These are phyloP conservation scores for Albula glossodonta DNA, from an alignment of 2,113 vertebrate genomes.

Conservation along the genomic window DNA sequence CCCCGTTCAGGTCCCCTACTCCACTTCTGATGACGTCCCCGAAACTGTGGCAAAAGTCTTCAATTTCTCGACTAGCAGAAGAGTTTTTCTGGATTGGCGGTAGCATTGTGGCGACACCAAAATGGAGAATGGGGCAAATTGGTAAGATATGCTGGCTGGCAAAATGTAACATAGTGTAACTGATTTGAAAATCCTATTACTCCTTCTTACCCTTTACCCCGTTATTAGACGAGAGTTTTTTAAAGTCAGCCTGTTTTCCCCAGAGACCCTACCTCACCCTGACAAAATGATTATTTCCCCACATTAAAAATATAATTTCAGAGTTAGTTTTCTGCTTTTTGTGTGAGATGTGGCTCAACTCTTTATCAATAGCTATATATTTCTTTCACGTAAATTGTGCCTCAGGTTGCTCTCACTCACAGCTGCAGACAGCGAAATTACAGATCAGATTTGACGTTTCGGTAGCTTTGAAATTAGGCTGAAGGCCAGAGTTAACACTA, in stretches of 20 bases:
- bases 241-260: neutral
- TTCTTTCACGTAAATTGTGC: too few relatives aligned
- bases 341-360: too few relatives aligned
- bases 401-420: neutral
- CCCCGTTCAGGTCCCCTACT: slow-evolving; percentile 37
- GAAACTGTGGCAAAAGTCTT: slow-evolving; percentile 56
- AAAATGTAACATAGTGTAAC: neutral
- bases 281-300: neutral
- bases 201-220: neutral
- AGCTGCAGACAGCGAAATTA: neutral
- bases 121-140: slow-evolving; percentile 79
- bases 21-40: slow-evolving; percentile 64
- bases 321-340: too few relatives aligned
- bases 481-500: neutral
- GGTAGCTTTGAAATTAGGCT: neutral
- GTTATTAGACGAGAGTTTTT: neutral
- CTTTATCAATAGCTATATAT: too few relatives aligned
- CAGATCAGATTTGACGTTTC: neutral
- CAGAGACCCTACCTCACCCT: neutral
- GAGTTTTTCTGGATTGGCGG: slow-evolving; percentile 81
- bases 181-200: slow-evolving; percentile 2
- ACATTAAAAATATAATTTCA: too few relatives aligned
- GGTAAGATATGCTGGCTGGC: slow-evolving; percentile 71
- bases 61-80: slow-evolving; percentile 68
- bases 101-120: slow-evolving; percentile 71